These are phyloP conservation scores for Archocentrus centrarchus DNA, from an alignment of 2,113 vertebrate genomes.

Conservation along the genomic window DNA sequence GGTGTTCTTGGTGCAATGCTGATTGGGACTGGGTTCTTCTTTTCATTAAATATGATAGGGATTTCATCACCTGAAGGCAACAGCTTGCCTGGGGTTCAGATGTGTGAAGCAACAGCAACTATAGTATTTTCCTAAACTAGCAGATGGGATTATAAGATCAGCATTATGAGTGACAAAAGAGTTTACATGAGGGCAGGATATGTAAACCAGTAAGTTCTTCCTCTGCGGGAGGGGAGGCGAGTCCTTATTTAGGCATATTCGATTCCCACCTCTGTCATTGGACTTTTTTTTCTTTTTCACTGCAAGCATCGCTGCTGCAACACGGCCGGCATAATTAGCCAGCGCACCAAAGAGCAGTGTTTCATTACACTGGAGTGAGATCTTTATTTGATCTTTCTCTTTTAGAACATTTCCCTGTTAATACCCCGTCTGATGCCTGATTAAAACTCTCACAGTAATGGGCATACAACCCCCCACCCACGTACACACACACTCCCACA, in stretches of 20 bases:
- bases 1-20: constrained; percentile 27
- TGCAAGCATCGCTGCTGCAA: constrained; percentile 9
- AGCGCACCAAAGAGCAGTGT: constrained; percentile 29
- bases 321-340: constrained; percentile 49
- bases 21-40: constrained; percentile 36
- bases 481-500: not conserved
- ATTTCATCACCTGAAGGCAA: constrained; percentile 62
- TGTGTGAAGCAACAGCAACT: constrained; percentile 25
- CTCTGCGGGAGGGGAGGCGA: not conserved
- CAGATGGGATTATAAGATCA: constrained; percentile 38
- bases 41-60: constrained; percentile 57
- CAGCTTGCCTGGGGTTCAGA: constrained; percentile 44
- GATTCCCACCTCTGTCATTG: constrained; percentile 26
- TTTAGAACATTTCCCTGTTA: constrained; percentile 60
- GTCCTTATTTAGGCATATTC: constrained; percentile 33
- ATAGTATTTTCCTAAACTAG: constrained; percentile 38
- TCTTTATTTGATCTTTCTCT: constrained; percentile 66
- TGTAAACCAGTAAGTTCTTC: not conserved
- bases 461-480: constrained; percentile 17
- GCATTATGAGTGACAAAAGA: constrained; percentile 29
- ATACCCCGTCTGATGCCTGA: constrained; percentile 72
- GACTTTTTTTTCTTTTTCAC: not conserved
- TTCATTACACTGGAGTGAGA: constrained; percentile 63
- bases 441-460: constrained; percentile 60
- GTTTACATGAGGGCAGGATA: constrained; percentile 35